Evolutionary conservation across 2,113 vertebrate species (phyloP).

Genomic region (Muntiacus reevesi): DNA sequence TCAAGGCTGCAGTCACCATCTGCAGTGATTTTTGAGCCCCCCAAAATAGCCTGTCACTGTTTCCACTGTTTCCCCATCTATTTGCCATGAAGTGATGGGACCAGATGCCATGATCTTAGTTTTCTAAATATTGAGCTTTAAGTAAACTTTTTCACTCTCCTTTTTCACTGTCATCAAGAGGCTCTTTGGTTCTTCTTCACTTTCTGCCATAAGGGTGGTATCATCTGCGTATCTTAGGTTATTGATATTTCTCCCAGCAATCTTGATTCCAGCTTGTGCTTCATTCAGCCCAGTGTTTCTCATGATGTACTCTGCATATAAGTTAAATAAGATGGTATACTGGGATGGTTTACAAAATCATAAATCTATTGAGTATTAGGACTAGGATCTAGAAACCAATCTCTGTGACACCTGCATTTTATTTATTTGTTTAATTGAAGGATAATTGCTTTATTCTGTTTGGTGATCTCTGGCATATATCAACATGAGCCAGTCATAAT

Average conservation of each 20-base stretch:
- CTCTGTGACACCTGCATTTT: not conserved
- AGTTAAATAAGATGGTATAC: not conserved
- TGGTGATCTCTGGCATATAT: not conserved
- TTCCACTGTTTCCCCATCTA: not conserved
- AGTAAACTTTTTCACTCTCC: not conserved
- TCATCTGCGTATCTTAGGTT: not conserved
- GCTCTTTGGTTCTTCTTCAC: not conserved
- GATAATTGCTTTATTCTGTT: not conserved
- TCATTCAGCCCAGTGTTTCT: not conserved
- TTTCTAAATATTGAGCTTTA: not conserved
- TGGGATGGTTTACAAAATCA: not conserved
- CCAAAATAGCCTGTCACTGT: accelerated
- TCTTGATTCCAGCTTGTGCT: not conserved
- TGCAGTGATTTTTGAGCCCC: not conserved
- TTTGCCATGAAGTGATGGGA: not conserved
- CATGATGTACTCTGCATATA: not conserved
- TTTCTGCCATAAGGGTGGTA: not conserved
- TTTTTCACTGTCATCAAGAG: not conserved
- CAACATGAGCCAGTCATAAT: not conserved
- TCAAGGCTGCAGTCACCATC: not conserved
- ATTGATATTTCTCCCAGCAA: not conserved
- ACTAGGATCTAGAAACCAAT: not conserved
- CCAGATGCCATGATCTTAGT: accelerated
- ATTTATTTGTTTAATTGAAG: not conserved
- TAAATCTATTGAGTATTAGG: not conserved